A percentile compares a stretch with the other conserved stretches of the same genome.
phyloP scores from a whole-genome alignment of 2,797 vertebrate species.

The Bufotes viridis region DNA sequence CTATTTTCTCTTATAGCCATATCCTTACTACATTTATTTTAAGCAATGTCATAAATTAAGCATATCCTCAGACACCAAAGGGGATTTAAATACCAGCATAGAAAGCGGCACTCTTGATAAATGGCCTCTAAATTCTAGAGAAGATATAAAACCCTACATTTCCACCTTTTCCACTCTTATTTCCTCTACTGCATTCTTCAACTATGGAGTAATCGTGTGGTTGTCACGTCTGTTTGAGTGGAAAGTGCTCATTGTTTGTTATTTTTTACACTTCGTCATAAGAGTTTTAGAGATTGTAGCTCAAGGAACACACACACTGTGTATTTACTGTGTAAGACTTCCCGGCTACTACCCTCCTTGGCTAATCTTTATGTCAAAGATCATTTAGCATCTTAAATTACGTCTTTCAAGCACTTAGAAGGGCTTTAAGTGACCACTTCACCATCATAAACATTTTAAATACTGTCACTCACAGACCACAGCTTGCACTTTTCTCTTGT shows the following conservation, averaged over 20 bases:
- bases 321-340: conserved; percentile 49
- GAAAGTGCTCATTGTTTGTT: conserved; percentile 47
- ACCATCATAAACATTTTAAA: conserved; percentile 73
- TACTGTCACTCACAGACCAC: conserved; percentile 63
- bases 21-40: no score
- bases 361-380: conserved; percentile 70
- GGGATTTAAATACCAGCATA: no score
- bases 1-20: no score
- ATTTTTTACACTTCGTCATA: conserved; percentile 53
- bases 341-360: conserved; percentile 45
- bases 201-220: background rate
- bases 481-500: conserved; percentile 65
- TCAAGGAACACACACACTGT: conserved; percentile 56
- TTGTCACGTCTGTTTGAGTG: background rate
- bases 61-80: no score
- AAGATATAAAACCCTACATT: background rate
- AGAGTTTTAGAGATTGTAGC: conserved; percentile 36
- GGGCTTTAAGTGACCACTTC: conserved; percentile 69
- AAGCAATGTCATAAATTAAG: no score
- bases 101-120: no score
- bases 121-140: background rate
- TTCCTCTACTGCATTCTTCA: background rate
- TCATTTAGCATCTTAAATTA: conserved; percentile 75
- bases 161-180: background rate
- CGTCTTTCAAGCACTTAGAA: conserved; percentile 69